Evolutionary conservation across 2,888 invertebrate species (phyloP), one percentile per base, ranked within the genome.

Genomic region (Acleris cristana): DNA sequence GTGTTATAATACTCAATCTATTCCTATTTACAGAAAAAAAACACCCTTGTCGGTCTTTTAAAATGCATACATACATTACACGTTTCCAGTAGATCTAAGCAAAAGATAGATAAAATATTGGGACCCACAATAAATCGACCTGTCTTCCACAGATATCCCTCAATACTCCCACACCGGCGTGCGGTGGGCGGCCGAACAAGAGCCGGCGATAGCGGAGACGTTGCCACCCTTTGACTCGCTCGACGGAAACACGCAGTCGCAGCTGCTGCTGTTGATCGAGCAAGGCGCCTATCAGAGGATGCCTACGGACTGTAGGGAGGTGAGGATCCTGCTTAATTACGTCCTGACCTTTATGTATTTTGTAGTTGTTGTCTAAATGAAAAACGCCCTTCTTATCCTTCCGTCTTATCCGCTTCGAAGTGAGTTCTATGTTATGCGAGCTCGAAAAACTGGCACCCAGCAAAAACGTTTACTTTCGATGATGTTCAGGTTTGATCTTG

Each of bases 161-260:
- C 68, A 85, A 0, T 92, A 92, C 76, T 83, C 85, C 0, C 87
- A 87, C 73, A 88, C 82, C 0, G 93, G 93, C 4, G 90, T 93
- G 1, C 87, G 85, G 71, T 93, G 92, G 91, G 76, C 85, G 5
- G 78, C 76, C 10, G 79, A 74, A 2, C 86, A 85, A 3, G 87
- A 84, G 6, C 80, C 81, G 4, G 76, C 79, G 21, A 79, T 76
- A 21, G 68, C 76, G 0, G 83, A 84, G 72, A 90, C 86, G 4
- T 69, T 92, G 64, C 90, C 91, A 0, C 78, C 84, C 30, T 98
- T 98, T 79, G 94, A 95, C 71, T 96, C 96, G 18, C 83, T 98
- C 74, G 98, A 98, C 85, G 94, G 94, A n/a, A 96, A 97, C 81
- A 96, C 96, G 0, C 96, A 96, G 80, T 94, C 96, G 67, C 94